Evolutionary conservation across 2,888 invertebrate genomes (phyloP).

Genomic region (Chymomyza procnemis): DNA sequence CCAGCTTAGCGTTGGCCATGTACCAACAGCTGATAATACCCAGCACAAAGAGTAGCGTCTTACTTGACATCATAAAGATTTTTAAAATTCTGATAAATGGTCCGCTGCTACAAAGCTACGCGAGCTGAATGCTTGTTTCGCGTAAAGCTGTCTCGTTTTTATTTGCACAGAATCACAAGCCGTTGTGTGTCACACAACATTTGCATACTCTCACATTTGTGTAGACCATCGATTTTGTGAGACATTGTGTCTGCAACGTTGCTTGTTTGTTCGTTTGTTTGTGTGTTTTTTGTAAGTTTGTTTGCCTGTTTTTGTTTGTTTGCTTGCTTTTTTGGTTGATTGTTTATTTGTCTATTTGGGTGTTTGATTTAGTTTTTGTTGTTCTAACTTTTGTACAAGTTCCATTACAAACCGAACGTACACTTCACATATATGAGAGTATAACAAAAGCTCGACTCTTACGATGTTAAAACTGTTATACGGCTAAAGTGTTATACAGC

Average conservation of each 20-base stretch:
- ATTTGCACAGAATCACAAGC: slow-evolving; percentile 42
- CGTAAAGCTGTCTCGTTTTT: slow-evolving; percentile 45
- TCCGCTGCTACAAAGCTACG: slow-evolving; percentile 38
- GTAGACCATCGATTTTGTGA: background rate
- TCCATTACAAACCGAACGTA: background rate
- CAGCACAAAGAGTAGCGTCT: background rate
- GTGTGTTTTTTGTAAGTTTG: too few species aligned
- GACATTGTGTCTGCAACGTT: background rate
- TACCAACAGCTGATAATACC: slow-evolving; percentile 41
- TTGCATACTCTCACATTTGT: background rate
- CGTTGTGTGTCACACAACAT: background rate
- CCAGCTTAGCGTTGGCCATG: slow-evolving; percentile 79
- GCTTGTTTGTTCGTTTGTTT: too few species aligned
- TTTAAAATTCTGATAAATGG: background rate
- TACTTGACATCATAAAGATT: background rate
- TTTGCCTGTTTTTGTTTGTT: too few species aligned
- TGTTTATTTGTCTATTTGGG: too few species aligned
- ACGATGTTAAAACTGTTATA: background rate
- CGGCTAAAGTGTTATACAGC: background rate
- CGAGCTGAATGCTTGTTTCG: slow-evolving; percentile 45
- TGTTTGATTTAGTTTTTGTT: too few species aligned
- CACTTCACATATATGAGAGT: background rate
- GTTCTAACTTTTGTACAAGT: background rate
- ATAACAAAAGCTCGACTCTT: background rate
- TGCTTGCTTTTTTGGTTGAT: too few species aligned